Conservation (phyloP, 2,888 invertebrate genomes). For the Rambutsinella grinnellia region DNA sequence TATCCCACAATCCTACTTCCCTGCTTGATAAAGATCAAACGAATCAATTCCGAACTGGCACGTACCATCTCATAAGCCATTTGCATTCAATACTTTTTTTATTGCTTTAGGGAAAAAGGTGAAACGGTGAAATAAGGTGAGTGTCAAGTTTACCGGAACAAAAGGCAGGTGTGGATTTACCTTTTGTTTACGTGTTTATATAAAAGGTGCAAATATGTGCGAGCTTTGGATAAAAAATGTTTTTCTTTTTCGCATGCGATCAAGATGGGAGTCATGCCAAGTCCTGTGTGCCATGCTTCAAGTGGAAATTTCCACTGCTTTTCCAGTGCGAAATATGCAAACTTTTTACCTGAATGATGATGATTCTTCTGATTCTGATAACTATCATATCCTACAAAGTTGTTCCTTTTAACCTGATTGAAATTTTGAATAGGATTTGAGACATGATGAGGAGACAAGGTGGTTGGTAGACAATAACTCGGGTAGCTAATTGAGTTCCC, state of each 20-base stretch:
- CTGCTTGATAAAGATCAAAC: background rate
- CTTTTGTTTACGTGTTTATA: background rate
- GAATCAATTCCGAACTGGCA: background rate
- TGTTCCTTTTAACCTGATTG: background rate
- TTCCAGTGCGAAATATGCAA: too few species aligned
- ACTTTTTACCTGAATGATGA: background rate
- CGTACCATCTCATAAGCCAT: background rate
- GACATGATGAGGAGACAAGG: background rate
- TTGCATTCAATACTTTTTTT: background rate
- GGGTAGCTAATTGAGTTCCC: too few species aligned
- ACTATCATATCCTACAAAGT: conserved; percentile 3
- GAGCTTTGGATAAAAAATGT: background rate
- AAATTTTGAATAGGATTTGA: conserved; percentile 3
- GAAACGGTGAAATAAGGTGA: conserved; percentile 26
- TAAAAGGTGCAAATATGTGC: background rate
- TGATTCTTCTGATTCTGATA: conserved; percentile 18
- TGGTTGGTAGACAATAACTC: background rate
- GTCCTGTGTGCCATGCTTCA: too few species aligned
- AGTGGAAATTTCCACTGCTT: too few species aligned
- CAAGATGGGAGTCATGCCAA: too few species aligned
- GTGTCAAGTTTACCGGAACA: conserved; percentile 31
- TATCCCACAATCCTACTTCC: background rate
- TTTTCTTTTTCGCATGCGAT: background rate
- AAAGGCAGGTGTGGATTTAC: background rate
- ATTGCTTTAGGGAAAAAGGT: background rate